A percentile compares a stretch with the other conserved stretches of the same genome.
These are phyloP conservation scores for Watsonalla binaria DNA, from an alignment of 2,888 invertebrate genomes.

Conservation along the genomic window DNA sequence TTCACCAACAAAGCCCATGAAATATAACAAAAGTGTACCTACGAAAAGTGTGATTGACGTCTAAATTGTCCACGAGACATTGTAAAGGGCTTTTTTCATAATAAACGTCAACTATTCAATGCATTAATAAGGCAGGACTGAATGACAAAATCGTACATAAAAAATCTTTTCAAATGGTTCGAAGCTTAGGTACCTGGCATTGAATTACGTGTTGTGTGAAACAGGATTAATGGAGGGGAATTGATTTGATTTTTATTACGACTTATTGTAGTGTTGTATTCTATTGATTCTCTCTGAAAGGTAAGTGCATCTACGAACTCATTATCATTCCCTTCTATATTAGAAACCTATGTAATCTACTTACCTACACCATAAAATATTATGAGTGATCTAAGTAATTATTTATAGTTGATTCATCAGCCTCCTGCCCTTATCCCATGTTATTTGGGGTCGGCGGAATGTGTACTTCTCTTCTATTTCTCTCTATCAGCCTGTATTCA, in stretches of 20 bases:
- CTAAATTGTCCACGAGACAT: conserved; percentile 44
- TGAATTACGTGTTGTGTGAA: conserved; percentile 24
- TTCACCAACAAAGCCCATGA: conserved; percentile 40
- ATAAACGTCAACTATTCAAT: conserved; percentile 41
- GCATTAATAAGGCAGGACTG: conserved; percentile 21
- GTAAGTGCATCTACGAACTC: no score
- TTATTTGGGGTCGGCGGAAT: no score
- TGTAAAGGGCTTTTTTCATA: conserved; percentile 39
- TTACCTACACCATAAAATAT: no score
- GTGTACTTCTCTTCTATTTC: no score
- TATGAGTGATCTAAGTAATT: no score
- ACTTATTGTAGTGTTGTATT: no score
- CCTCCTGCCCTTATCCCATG: no score
- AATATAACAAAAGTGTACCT: conserved; percentile 39
- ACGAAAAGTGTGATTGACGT: conserved; percentile 55
- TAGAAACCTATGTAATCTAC: no score
- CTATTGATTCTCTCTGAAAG: no score
- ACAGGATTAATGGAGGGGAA: conserved; percentile 14
- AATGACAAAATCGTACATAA: conserved; percentile 27
- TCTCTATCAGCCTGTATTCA: no score
- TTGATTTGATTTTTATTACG: not conserved
- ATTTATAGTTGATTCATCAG: no score
- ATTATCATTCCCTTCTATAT: no score
- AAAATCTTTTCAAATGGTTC: conserved; percentile 26
- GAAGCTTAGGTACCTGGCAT: conserved; percentile 24